Base-by-base conservation (phyloP, 2,888 invertebrate species). In the Nudaria mundana region DNA sequence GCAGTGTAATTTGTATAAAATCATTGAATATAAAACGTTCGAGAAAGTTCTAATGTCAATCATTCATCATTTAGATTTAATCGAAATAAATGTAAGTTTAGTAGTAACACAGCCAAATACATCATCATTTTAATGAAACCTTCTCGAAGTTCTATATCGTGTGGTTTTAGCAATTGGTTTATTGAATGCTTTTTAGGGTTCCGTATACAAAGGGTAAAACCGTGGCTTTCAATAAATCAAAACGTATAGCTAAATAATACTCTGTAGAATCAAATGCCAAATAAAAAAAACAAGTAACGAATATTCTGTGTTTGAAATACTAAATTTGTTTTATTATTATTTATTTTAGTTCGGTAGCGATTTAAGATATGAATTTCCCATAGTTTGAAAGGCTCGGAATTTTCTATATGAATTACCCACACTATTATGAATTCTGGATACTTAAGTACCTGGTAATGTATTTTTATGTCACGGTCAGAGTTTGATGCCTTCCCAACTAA, bases 81-180 rank as follows among this genome's bases (percentile, higher is more conserved):
- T 15, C 15, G 14, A 30, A 32, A 18, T n/a, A n/a, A n/a, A n/a
- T n/a, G n/a, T n/a, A n/a, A n/a, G 10, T 29, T 10, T 34, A 40
- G 10, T 24, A 24, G 16, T 30, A 30, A 40, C 25, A 30, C 35
- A 20, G 34, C 34, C 30, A 40, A 40, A 30, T 38, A n/a, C 26
- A 33, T 24, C 18, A 11, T 16, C 16, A 24, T 14, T 18, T 5
- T 30, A 31, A 28, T 16, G 18, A 28, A 40, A 15, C 28, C 0
- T 23, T 28, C 11, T 24, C 8, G 11, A 16, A 2, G 31, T 37
- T 40, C 37, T 23, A 15, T 31, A 32, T 36, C 26, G 22, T 37
- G 32, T 13, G 24, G 13, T 28, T 33, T n/a, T n/a, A 25, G n/a
- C n/a, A n/a, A 30, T n/a, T 40, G 18, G 18, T 32, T 10, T 13